Evolutionary conservation across 2,113 vertebrate species (phyloP), one percentile per base, ranked within the genome.

Genomic region (Phalacrocorax brasilianus): DNA sequence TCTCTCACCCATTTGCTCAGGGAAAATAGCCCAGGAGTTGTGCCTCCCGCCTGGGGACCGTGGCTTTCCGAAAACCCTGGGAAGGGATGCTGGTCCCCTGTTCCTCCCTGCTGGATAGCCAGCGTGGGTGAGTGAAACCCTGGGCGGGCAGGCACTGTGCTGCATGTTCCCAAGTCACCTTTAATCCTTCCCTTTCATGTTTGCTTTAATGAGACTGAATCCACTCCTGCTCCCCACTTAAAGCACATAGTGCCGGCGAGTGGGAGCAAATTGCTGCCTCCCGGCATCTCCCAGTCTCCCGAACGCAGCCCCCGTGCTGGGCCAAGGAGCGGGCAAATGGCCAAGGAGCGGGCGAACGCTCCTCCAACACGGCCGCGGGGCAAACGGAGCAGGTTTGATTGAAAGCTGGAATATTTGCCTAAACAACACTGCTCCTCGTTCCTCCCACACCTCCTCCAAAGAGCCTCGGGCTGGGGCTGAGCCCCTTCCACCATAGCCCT

Each of bases 251-350:
- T 47, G 28, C 66, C 0, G 0, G 33, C 8, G 66, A 97, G 94
- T 89, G 80, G 95, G 94, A 93, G 94, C 86, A 95, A 96, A 96
- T 78, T 33, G 83, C 35, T 95, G 88, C 92, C 92, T 85, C 30
- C 45, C 1, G 5, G 96, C 90, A 76, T 12, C 88, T 86, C 77
- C 73, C 44, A 0, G 26, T 61, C 77, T 77, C 82, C 76, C 0
- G 2, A 88, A 68, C 6, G 0, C 85, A 53, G 84, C 70, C 66
- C 52, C 61, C 0, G 0, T 17, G 53, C 90, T 22, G 67, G 87
- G 81, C 61, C 56, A 62, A 26, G 80, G 79, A 83, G 45, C 6
- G 5, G 59, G 44, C 44, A 17, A 45, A 45, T 45, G 44, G 44
- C 44, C 44, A 45, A 45, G 80, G 79, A 83, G 45, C 6, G 3